These are phyloP conservation scores for Proterorhinus semilunaris DNA, from an alignment of 2,113 vertebrate genomes.

Conservation along the genomic window DNA sequence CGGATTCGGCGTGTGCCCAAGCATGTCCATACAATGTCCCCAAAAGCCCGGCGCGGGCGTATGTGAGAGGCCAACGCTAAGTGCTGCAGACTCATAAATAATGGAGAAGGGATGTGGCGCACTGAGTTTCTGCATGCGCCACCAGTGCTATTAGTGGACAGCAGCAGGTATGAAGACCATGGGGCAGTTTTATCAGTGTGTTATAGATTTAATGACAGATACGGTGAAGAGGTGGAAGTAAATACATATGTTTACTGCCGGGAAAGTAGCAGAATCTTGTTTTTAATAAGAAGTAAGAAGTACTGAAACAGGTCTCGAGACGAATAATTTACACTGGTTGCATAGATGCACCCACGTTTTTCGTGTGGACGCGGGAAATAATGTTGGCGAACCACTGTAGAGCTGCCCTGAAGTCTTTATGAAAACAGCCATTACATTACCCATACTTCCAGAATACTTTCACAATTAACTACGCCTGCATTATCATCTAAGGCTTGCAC, in stretches of 20 bases:
- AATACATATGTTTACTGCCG: background rate
- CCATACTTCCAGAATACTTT: no score
- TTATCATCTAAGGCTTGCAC: no score
- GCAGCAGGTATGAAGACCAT: background rate
- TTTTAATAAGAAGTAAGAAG: no score
- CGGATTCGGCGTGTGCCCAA: slow-evolving; percentile 1
- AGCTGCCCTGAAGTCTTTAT: no score
- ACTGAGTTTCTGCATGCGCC: slow-evolving; percentile 8
- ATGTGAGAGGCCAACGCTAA: background rate
- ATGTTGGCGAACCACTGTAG: no score
- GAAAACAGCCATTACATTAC: no score
- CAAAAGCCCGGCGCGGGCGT: background rate
- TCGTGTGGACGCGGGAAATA: no score
- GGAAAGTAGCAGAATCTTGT: no score
- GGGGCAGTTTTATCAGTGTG: background rate
- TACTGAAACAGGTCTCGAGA: no score
- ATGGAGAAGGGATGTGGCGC: slow-evolving; percentile 26
- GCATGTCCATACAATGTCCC: background rate
- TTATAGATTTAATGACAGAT: background rate
- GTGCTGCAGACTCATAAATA: slow-evolving; percentile 44
- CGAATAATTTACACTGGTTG: no score
- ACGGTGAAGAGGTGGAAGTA: background rate
- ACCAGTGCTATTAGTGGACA: background rate
- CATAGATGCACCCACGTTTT: no score
- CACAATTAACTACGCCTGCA: no score